Evolutionary conservation across 2,797 vertebrate genomes (phyloP).

Genomic region (Oreochromis grahami): DNA sequence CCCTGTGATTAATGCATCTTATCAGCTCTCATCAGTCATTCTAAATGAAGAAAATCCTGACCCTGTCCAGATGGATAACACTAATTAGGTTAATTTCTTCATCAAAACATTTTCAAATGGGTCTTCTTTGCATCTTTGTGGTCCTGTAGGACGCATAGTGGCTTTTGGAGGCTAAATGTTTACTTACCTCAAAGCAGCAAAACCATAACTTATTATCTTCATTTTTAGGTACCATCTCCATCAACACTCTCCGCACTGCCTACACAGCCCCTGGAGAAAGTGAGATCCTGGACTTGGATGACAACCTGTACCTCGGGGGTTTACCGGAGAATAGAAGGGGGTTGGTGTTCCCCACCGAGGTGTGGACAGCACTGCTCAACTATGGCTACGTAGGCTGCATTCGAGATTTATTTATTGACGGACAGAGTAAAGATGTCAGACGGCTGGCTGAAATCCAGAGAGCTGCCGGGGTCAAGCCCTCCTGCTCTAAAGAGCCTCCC

Average conservation of each 20-base stretch:
- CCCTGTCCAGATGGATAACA: constrained; percentile 64
- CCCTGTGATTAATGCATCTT: constrained; percentile 67
- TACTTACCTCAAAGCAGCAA: not conserved
- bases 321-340: constrained; percentile 95
- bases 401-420: constrained; percentile 96
- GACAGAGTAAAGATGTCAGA: constrained; percentile 95
- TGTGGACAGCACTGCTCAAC: constrained; percentile 97
- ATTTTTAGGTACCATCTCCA: constrained; percentile 90
- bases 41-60: constrained; percentile 67
- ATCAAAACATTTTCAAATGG: constrained; percentile 48
- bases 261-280: constrained; percentile 96
- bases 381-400: constrained; percentile 98
- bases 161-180: not conserved
- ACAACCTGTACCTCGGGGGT: constrained; percentile 94
- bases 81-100: constrained; percentile 70
- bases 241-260: constrained; percentile 91
- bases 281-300: constrained; percentile 96
- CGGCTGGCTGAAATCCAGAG: constrained; percentile 94
- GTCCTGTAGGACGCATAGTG: not conserved
- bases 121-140: constrained; percentile 11
- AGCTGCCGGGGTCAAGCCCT: constrained; percentile 94
- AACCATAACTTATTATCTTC: not conserved
- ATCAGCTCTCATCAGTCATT: constrained; percentile 72
- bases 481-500: constrained; percentile 91
- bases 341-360: constrained; percentile 93